phyloP scores from a whole-genome alignment of 2,797 vertebrate species.

The Danio kyathit region DNA sequence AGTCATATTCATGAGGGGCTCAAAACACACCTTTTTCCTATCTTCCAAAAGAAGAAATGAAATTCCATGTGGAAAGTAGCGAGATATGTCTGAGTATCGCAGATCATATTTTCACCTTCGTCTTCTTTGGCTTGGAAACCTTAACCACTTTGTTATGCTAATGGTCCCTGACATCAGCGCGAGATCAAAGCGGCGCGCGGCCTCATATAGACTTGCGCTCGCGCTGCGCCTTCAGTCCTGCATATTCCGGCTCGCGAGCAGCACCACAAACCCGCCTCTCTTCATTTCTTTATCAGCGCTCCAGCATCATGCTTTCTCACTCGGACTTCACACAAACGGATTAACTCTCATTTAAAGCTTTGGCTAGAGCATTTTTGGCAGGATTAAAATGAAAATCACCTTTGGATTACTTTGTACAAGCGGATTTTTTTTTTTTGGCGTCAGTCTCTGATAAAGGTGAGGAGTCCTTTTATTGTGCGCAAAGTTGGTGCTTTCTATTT shows the following conservation, averaged over 20 bases:
- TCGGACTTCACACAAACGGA: conserved; percentile 74
- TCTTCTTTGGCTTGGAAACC: conserved; percentile 54
- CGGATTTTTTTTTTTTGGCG: neutral
- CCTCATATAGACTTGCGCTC: conserved; percentile 78
- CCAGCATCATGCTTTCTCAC: conserved; percentile 72
- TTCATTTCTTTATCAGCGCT: conserved; percentile 24
- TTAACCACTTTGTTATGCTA: conserved; percentile 88
- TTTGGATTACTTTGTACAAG: conserved; percentile 46
- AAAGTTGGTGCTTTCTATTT: neutral
- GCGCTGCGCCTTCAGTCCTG: conserved; percentile 55
- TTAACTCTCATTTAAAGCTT: conserved; percentile 67
- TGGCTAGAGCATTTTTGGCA: conserved; percentile 61
- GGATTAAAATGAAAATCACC: conserved; percentile 40
- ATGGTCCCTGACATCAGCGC: conserved; percentile 88
- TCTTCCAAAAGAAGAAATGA: neutral
- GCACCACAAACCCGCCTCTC: conserved; percentile 13
- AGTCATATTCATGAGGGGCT: neutral
- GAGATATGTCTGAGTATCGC: conserved; percentile 44
- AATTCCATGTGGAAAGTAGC: conserved; percentile 28
- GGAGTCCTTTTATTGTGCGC: conserved; percentile 15
- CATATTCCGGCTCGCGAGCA: conserved; percentile 62
- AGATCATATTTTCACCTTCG: conserved; percentile 43
- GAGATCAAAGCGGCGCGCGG: conserved; percentile 84
- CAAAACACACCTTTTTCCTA: conserved; percentile 18
- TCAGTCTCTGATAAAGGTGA: conserved; percentile 48